phyloP scores from a whole-genome alignment of 2,113 vertebrate species.

The Otolemur garnettii region DNA sequence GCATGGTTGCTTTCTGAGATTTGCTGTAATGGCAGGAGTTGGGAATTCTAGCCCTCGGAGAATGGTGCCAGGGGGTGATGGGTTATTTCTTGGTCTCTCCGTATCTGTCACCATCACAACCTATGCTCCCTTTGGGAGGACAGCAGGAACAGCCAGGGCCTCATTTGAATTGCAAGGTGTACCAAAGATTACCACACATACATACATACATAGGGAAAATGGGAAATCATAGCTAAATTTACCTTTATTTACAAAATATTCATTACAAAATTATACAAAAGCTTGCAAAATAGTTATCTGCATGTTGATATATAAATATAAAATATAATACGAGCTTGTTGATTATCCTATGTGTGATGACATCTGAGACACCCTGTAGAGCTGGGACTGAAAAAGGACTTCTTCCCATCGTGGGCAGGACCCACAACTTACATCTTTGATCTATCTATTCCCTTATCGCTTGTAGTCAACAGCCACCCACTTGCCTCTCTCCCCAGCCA shows the following conservation, averaged over 20 bases:
- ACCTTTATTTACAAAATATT: too few relatives aligned
- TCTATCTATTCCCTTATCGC: not conserved
- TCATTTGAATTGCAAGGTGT: not conserved
- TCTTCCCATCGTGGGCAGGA: not conserved
- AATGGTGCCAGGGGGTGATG: not conserved
- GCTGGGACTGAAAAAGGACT: not conserved
- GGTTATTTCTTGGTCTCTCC: not conserved
- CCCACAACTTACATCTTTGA: not conserved
- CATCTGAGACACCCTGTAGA: too few relatives aligned
- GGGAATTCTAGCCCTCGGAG: not conserved
- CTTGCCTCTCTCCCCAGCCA: not conserved
- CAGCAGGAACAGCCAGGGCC: not conserved
- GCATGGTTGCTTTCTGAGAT: not conserved
- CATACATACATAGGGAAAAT: too few relatives aligned
- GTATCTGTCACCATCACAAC: not conserved
- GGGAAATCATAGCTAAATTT: too few relatives aligned
- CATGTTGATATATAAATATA: too few relatives aligned
- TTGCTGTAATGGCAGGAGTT: not conserved
- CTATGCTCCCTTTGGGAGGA: not conserved
- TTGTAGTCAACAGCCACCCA: not conserved
- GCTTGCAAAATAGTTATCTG: too few relatives aligned
- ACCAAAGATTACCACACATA: too few relatives aligned
- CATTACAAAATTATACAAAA: too few relatives aligned
- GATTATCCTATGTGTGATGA: too few relatives aligned
- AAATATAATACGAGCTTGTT: too few relatives aligned